Evolutionary conservation across 2,888 invertebrate genomes (phyloP).

Genomic region (Eupithecia subfuscata): DNA sequence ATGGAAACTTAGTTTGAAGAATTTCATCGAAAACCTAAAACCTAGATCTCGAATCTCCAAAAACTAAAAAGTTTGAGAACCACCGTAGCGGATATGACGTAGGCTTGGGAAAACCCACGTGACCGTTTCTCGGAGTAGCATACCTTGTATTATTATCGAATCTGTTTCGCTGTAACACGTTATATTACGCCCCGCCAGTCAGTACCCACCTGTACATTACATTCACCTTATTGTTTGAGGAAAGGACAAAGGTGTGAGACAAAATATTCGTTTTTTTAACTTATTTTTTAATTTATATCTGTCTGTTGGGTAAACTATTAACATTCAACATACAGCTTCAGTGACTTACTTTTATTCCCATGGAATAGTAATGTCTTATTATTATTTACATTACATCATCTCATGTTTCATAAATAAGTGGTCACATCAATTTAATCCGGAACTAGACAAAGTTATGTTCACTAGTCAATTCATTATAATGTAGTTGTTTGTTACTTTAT

Average conservation of each 20-base stretch:
- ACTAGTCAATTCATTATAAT: neutral
- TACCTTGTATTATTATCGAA: too few species aligned
- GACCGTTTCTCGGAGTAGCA: too few species aligned
- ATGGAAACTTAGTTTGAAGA: too few species aligned
- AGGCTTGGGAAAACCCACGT: too few species aligned
- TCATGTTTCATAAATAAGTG: conserved; percentile 17
- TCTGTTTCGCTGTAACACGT: too few species aligned
- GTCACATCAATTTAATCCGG: conserved; percentile 16
- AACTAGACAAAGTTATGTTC: neutral
- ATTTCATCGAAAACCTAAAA: too few species aligned
- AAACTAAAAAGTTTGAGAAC: too few species aligned
- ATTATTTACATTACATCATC: conserved; percentile 28
- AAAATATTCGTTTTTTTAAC: neutral
- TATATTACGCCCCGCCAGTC: too few species aligned
- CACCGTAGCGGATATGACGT: too few species aligned
- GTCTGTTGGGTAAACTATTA: conserved; percentile 8
- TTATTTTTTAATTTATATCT: neutral
- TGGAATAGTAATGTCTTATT: conserved; percentile 35
- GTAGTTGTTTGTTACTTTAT: neutral
- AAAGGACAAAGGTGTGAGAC: neutral
- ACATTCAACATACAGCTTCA: conserved; percentile 28
- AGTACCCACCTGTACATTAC: too few species aligned
- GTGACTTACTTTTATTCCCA: conserved; percentile 27
- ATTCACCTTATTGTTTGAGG: neutral
- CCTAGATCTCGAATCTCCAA: too few species aligned